A percentile compares a stretch with the other conserved stretches of the same genome.
Conservation (phyloP, 2,797 vertebrate species). For the Chloroceryle inda region DNA sequence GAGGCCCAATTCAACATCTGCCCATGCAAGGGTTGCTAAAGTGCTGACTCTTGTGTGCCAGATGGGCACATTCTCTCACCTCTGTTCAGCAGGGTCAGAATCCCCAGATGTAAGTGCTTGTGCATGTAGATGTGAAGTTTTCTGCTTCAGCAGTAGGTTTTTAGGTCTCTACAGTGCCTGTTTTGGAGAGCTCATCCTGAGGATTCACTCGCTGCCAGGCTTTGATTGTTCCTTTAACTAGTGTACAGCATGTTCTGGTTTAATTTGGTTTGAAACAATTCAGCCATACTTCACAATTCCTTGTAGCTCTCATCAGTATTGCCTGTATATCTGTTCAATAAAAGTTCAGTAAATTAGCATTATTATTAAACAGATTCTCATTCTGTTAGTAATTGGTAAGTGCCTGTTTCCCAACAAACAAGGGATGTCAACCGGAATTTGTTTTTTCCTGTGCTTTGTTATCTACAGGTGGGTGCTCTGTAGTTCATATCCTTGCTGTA, state of each 20-base stretch:
- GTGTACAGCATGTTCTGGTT: background rate
- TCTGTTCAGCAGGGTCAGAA: background rate
- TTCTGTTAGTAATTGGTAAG: conserved; percentile 3
- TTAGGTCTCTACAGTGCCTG: fast-evolving
- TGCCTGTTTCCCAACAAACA: conserved; percentile 3
- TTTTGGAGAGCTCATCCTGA: background rate
- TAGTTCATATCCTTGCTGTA: background rate
- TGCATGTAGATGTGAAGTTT: background rate
- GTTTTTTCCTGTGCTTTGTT: background rate
- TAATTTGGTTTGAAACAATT: conserved; percentile 33
- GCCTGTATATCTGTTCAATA: background rate
- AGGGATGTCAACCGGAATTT: conserved; percentile 8
- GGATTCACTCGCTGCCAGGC: background rate
- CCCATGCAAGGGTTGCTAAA: background rate
- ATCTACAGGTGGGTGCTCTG: background rate
- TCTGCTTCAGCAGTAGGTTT: background rate
- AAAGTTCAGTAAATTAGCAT: conserved; percentile 26
- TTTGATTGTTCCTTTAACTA: background rate
- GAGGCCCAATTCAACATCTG: fast-evolving
- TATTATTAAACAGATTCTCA: conserved; percentile 33
- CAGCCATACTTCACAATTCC: conserved; percentile 16
- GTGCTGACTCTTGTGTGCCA: background rate
- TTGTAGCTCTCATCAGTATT: conserved; percentile 35
- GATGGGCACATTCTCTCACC: fast-evolving
- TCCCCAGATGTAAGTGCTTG: fast-evolving